phyloP scores from a whole-genome alignment of 2,113 vertebrate species.

The Dryoscopus gambensis region DNA sequence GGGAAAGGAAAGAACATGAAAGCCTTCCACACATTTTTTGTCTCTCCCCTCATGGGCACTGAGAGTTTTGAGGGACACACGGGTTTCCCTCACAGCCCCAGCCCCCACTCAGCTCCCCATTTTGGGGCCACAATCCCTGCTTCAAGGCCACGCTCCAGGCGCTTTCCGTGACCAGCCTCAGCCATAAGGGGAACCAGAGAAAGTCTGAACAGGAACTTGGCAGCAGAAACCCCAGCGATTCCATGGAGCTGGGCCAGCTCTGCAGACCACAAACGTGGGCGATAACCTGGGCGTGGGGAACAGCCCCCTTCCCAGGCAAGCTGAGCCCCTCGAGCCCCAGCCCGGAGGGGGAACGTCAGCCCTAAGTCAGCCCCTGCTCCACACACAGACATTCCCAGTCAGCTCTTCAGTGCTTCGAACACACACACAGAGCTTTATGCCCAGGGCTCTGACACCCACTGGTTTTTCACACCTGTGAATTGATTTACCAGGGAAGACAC shows the following conservation, averaged over 20 bases:
- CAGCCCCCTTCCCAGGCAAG: not conserved
- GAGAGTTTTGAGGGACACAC: accelerated
- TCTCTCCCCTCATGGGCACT: accelerated
- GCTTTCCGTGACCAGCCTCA: not conserved
- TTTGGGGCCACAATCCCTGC: not conserved
- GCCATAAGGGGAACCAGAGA: not conserved
- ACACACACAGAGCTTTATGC: not conserved
- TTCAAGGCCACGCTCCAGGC: accelerated
- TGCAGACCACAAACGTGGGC: not conserved
- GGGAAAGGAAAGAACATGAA: accelerated
- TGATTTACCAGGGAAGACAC: not conserved
- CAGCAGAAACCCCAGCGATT: accelerated
- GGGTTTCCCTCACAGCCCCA: not conserved
- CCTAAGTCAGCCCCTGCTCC: not conserved
- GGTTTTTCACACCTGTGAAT: not conserved
- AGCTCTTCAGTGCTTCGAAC: no score
- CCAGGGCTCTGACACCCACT: not conserved
- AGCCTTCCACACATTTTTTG: not conserved
- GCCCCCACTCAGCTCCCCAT: not conserved
- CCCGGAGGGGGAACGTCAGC: not conserved
- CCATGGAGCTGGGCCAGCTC: not conserved
- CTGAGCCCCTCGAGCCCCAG: not conserved
- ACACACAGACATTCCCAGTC: not conserved
- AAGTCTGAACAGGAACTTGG: not conserved
- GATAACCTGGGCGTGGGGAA: not conserved